A percentile compares a stretch with the other conserved stretches of the same genome.
Evolutionary conservation across 2,113 vertebrate genomes (phyloP).

Genomic region (Morone chrysops): DNA sequence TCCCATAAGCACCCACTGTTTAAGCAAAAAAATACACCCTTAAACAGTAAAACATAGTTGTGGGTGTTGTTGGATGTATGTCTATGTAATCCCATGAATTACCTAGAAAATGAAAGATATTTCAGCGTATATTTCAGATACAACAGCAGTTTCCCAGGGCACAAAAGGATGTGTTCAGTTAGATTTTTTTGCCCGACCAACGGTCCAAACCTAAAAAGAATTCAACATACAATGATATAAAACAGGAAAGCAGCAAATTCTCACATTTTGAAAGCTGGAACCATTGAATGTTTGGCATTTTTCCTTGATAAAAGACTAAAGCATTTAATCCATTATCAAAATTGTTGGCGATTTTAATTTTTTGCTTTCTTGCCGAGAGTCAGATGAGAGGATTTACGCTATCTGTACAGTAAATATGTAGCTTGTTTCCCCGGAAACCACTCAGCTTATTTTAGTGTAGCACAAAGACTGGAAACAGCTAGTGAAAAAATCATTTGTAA

Average conservation of each 20-base stretch:
- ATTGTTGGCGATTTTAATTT: background rate
- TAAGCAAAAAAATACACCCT: constrained; percentile 8
- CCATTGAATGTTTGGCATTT: background rate
- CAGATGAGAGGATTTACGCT: background rate
- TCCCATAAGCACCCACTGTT: background rate
- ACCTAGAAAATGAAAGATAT: constrained; percentile 5
- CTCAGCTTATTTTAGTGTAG: background rate
- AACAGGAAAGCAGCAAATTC: background rate
- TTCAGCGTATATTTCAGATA: background rate
- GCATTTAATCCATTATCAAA: background rate
- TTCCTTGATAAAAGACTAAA: background rate
- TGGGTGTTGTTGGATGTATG: background rate
- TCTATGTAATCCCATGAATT: constrained; percentile 26
- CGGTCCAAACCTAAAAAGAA: background rate
- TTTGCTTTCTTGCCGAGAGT: background rate
- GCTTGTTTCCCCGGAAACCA: background rate
- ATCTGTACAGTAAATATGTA: background rate
- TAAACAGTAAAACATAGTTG: constrained; percentile 10
- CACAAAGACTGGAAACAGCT: background rate
- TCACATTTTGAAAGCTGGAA: background rate
- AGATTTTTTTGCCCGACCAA: background rate
- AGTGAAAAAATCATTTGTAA: background rate
- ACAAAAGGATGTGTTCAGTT: background rate
- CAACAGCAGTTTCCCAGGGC: background rate
- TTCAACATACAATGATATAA: background rate